phyloP scores from a whole-genome alignment of 2,113 vertebrate genomes.

The Pomatorhinus ruficollis region DNA sequence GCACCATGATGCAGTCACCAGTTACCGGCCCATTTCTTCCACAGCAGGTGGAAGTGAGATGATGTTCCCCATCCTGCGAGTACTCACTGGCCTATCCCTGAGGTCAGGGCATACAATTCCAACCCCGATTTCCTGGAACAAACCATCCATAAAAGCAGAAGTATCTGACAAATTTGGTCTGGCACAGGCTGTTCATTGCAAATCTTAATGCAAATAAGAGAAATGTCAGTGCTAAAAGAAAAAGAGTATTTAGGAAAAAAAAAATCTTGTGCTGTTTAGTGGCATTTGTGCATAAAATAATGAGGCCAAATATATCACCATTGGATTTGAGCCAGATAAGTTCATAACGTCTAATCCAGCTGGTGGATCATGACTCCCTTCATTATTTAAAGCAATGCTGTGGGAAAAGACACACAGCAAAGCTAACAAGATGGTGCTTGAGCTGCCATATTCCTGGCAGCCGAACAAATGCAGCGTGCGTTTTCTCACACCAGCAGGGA shows the following conservation, averaged over 20 bases:
- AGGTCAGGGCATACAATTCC: not conserved
- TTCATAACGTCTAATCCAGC: conserved; percentile 62
- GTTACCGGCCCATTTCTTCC: not conserved
- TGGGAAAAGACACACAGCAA: conserved; percentile 64
- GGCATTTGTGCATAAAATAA: conserved; percentile 70
- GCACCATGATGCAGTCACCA: not conserved
- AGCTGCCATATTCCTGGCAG: conserved; percentile 62
- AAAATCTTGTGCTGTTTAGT: conserved; percentile 52
- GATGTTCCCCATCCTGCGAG: not conserved
- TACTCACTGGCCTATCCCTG: not conserved
- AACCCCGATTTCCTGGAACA: not conserved
- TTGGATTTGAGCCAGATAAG: conserved; percentile 56
- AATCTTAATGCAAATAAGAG: conserved; percentile 65
- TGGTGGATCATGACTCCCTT: conserved; percentile 63
- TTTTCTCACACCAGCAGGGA: conserved; percentile 67
- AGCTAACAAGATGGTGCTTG: conserved; percentile 62
- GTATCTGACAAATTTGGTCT: conserved; percentile 51
- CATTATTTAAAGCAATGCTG: conserved; percentile 70
- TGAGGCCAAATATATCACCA: conserved; percentile 66
- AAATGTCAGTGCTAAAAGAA: conserved; percentile 65
- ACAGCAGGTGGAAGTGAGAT: not conserved
- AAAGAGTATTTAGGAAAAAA: conserved; percentile 47
- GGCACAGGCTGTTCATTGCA: conserved; percentile 52
- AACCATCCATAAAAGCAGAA: conserved; percentile 9
- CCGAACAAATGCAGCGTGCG: conserved; percentile 31